Base-by-base conservation (phyloP, 2,888 invertebrate genomes). In the Lasioglossum morio region DNA sequence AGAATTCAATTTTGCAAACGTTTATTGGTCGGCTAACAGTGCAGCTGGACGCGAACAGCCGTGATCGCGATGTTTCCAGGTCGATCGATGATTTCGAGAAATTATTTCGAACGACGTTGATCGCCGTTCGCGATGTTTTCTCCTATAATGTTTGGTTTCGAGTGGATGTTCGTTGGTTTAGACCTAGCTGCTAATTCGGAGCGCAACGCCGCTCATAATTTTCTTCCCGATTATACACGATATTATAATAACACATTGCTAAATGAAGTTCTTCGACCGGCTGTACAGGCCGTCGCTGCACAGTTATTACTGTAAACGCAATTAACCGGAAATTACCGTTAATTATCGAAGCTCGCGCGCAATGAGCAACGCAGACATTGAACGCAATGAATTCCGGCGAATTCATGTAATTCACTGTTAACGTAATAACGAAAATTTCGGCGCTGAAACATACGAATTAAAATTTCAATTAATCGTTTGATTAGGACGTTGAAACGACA, bases 321-420 rank as follows among this genome's bases (percentile, higher is more conserved):
- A 70, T 70, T 70, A 70, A 70, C 70, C 23, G 40, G 40, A 70
- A 70, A 70, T 40, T 70, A 40, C 37, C n/a, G 40, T n/a, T 70
- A 40, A 70, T 70, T 70, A 70, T 40, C 40, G n/a, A n/a, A 2
- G 14, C n/a, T 70, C n/a, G 5, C 2, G 40, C n/a, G 37, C 23
- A 40, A 70, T 70, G 5, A n/a, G n/a, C 40, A 40, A 70, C n/a
- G 70, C 40, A 40, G 70, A n/a, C n/a, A 37, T n/a, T 1, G 40
- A 12, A 27, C 14, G 37, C 40, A 40, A 70, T 70, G n/a, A n/a
- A 70, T 70, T 70, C 23, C 70, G 23, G 5, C 5, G n/a, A 14
- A 70, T 40, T 70, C 40, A 1, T n/a, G 69, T n/a, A 40, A 40
- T 14, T 40, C 40, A 8, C 10, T 23, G 69, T 23, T 12, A n/a